Percentiles rank a stretch among this genome's conserved stretches.
Evolutionary conservation across 2,888 invertebrate genomes (phyloP).

Genomic region (Synanthedon vespiformis): DNA sequence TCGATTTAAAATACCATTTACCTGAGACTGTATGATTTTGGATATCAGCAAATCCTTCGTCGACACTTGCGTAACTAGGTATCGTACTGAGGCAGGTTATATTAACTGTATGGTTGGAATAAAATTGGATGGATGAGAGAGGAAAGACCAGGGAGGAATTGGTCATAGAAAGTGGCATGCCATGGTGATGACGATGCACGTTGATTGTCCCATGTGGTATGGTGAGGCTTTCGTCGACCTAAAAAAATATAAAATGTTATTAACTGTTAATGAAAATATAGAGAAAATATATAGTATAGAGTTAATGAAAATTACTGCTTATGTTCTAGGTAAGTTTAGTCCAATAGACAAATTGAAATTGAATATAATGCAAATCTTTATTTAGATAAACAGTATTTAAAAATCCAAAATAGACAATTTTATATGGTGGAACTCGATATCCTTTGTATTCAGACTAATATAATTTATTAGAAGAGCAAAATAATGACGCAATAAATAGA

Average conservation of each 20-base stretch:
- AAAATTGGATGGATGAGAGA: conserved; percentile 76
- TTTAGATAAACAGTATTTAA: too few relatives aligned
- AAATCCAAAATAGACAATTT: too few relatives aligned
- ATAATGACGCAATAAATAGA: too few relatives aligned
- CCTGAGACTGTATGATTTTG: conserved; percentile 79
- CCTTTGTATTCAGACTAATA: too few relatives aligned
- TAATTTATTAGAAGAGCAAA: too few relatives aligned
- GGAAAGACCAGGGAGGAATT: conserved; percentile 74
- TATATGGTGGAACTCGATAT: too few relatives aligned
- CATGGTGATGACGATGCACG: conserved; percentile 49
- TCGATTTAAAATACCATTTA: conserved; percentile 53
- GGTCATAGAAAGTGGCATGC: conserved; percentile 46
- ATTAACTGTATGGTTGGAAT: conserved; percentile 76
- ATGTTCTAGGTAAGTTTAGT: too few relatives aligned
- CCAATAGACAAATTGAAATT: too few relatives aligned
- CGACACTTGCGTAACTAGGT: conserved; percentile 77
- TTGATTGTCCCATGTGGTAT: conserved; percentile 50
- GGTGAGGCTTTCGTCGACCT: conserved; percentile 58
- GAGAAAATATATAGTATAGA: too few relatives aligned
- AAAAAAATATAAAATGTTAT: conserved; percentile 1
- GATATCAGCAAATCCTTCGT: conserved; percentile 79
- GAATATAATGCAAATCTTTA: too few relatives aligned
- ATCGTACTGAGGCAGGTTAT: conserved; percentile 84
- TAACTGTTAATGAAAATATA: neutral
- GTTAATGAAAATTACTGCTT: too few relatives aligned